phyloP scores from a whole-genome alignment of 2,113 vertebrate genomes.

The Galbula dea region DNA sequence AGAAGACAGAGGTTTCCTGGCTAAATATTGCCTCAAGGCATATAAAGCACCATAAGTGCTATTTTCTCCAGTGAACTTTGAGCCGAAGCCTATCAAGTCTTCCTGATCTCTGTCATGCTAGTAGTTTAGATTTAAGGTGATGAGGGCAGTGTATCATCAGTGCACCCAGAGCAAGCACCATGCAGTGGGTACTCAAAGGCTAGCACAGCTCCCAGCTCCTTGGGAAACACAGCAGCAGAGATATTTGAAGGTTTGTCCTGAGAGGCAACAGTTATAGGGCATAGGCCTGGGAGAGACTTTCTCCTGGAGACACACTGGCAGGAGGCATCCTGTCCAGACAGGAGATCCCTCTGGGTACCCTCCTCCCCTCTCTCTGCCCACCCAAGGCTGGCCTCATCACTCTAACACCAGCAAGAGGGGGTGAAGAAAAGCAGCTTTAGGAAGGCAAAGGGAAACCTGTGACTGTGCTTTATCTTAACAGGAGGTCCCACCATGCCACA shows the following conservation, averaged over 20 bases:
- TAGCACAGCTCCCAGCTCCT: neutral
- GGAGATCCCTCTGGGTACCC: accelerated
- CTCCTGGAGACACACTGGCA: neutral
- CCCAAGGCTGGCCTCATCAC: too few species aligned
- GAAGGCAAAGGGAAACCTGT: neutral
- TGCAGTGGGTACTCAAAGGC: accelerated
- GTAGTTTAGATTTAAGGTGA: neutral
- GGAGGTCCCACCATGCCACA: neutral
- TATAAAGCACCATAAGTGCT: neutral
- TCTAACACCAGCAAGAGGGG: neutral
- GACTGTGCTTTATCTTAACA: neutral
- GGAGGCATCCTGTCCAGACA: neutral
- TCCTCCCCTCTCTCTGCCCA: neutral
- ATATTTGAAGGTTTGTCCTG: neutral
- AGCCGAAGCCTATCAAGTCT: neutral
- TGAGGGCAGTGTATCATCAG: neutral
- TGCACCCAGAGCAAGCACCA: accelerated
- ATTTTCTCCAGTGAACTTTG: neutral
- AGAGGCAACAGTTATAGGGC: neutral
- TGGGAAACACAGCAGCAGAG: neutral
- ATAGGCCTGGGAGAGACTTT: neutral
- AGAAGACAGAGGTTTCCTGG: neutral
- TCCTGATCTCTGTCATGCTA: neutral
- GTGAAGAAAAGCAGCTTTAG: neutral
- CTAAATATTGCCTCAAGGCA: neutral